Base-by-base conservation (phyloP, 2,888 invertebrate genomes). In the Monopis laevigella region DNA sequence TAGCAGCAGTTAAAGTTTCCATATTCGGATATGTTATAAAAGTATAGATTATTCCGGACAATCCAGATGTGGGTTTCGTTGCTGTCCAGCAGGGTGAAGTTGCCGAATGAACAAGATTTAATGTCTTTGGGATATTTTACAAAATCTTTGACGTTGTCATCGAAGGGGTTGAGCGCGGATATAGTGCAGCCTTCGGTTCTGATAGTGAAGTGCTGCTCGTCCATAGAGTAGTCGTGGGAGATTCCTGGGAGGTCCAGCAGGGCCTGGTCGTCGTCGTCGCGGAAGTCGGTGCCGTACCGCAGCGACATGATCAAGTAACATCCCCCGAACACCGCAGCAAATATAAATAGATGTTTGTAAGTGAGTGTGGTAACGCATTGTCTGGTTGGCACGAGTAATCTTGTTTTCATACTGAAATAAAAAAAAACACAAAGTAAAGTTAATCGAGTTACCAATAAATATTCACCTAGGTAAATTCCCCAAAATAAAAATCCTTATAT, bases 171-270 rank as follows among this genome's bases (percentile, higher is more conserved):
- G 51, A 89, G 64, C 1, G 82, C 82, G 0, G 88, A 87, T 48
- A 90, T 88, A 7, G 84, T 84, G 56, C 89, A 89, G 14, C 89
- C 89, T 44, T 77, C 67, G 6, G 86, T 88, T 54, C 83, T 80
- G 39, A 89, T 84, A 2, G 86, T 69, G 51, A 75, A 86, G 11
- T 47, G 56, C 41, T 59, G 53, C 34, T 63, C 65, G n/a, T n/a
- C n/a, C 1, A 51, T 46, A n/a, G 2, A n/a, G n/a, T 32, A 17
- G 3, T 16, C 17, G 12, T 30, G 12, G n/a, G 11, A 7, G 14
- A 3, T 32, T 10, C 17, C 17, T 29, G 11, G 2, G 6, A 11
- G 13, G n/a, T 32, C 8, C 10, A 32, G 8, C 10, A 11, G 11
- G 7, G 2, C 30, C 11, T 30, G n/a, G 11, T 11, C 7, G 8